Evolutionary conservation across 2,888 invertebrate genomes (phyloP), one percentile per base, ranked within the genome.

Genomic region (Perdita meconis): DNA sequence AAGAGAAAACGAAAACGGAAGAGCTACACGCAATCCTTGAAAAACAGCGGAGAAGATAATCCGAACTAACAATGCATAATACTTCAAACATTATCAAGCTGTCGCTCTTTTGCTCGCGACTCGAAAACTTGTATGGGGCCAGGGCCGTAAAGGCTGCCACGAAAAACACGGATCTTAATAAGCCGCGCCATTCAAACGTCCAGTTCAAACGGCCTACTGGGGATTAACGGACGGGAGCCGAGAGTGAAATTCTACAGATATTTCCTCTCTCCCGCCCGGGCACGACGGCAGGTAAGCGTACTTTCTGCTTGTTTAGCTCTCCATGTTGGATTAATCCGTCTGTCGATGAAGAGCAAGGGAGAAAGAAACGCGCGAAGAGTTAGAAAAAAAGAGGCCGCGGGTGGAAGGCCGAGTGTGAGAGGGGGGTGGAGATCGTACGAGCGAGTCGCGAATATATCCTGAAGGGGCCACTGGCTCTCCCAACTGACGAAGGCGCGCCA

Each of bases 221-320:
- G 69, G 77, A 72, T 77, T 72, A 72, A 44, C 64, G 57, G 10
- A 51, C 53, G 16, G 53, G 22, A 38, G 30, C 30, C 42, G 67
- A 69, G 76, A 80, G 80, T 76, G 80, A 81, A 81, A 81, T 80
- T 80, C 72, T 80, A 81, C 77, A 77, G 80, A 81, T 77, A 80
- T 74, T 77, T 56, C 67, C 72, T 68, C 77, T 59, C 64, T 65
- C 63, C 55, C 50, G 60, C 38, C 40, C 44, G 44, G 40, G 34
- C 24, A 51, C 44, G 65, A 8, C 53, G 71, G 77, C 71, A 77
- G 72, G 78, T 77, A 79, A 76, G 68, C 79, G 70, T 77, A 79
- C 79, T 83, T 83, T 83, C 83, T 82, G 85, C 85, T 85, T 85
- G 85, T 85, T 85, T 85, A 85, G 85, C 85, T 82, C 82, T 82